Evolutionary conservation across 2,797 vertebrate genomes (phyloP).

Genomic region (Urosaurus nigricauda): DNA sequence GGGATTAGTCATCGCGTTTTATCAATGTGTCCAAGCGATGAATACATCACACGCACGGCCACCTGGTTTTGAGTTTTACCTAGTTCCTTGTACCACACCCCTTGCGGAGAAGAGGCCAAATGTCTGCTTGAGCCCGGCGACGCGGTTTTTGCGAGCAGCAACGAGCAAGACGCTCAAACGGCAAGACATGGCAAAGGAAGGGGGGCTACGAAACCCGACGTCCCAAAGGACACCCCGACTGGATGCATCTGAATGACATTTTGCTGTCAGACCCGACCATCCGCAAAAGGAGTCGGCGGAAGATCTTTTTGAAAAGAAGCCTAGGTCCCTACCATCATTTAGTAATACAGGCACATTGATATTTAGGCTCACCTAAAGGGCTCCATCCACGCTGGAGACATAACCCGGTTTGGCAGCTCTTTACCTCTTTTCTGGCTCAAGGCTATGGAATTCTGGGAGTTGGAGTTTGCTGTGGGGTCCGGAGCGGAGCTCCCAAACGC

Average conservation of each 20-base stretch:
- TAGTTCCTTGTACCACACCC: conserved; percentile 65
- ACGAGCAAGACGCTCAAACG: neutral
- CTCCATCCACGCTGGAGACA: no score
- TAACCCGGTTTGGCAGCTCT: no score
- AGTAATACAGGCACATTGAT: conserved; percentile 48
- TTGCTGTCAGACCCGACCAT: conserved; percentile 66
- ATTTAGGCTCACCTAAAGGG: conserved; percentile 59
- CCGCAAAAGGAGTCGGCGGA: conserved; percentile 56
- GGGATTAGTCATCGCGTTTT: neutral
- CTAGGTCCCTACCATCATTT: conserved; percentile 70
- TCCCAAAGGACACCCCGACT: conserved; percentile 54
- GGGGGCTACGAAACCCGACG: conserved; percentile 48
- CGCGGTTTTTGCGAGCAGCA: neutral
- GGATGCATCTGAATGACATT: conserved; percentile 67
- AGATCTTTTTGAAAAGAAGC: conserved; percentile 53
- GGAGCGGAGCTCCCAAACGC: no score
- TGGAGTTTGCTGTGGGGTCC: no score
- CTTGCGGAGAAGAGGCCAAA: conserved; percentile 34
- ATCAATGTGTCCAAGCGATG: conserved; percentile 27
- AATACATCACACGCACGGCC: conserved; percentile 46
- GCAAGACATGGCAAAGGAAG: conserved; percentile 1
- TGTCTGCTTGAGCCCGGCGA: neutral
- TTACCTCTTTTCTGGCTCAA: no score
- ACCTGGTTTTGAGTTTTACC: conserved; percentile 61
- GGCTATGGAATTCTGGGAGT: no score